Evolutionary conservation across 1,140 invertebrate genomes (phyloP), one percentile per base, ranked within the genome.

Genomic region (Lutraria rhynchaena): DNA sequence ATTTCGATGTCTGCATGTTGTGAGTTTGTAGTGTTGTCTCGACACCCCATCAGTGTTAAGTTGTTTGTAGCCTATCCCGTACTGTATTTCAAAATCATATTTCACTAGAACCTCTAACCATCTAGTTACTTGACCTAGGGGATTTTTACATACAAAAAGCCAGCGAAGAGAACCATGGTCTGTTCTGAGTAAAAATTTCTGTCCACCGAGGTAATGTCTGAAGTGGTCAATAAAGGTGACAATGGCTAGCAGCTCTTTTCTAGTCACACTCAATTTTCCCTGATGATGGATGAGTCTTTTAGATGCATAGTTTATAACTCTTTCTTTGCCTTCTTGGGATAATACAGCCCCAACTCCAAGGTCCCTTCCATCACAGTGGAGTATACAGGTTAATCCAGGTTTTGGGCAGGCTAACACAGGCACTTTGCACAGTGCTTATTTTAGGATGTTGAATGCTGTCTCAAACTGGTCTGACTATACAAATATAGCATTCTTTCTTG

Each of bases 111-210:
- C n/a, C 31, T 71, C 69, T 41, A 61, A 35, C 53, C 53, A 61
- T 60, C 57, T 37, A 13, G 53, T 35, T 41, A 60, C 33, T 60
- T 74, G 70, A 24, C 70, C 55, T 37, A 0, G 46, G 3, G 81
- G 71, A 2, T 82, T 73, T 49, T 61, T 75, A 44, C 75, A 82
- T 51, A 53, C 31, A 24, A 22, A 46, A 9, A 76, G 24, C 81
- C 60, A 82, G 5, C 46, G 44, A 15, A 75, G 46, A 27, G 60
- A 82, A 22, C 81, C 81, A 63, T 83, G 74, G 29, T 83, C 74
- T 22, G 81, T 77, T 29, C 73, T 41, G 11, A 77, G 17, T 27
- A 29, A 24, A 63, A 70, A 83, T 33, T 73, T 33, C 15, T 29
- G 55, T 24, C 51, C 70, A 17, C n/a, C n/a, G 13, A 74, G 24